A percentile compares a stretch with the other conserved stretches of the same genome.
phyloP scores from a whole-genome alignment of 2,888 invertebrate species.

The Leptinotarsa haldemani region DNA sequence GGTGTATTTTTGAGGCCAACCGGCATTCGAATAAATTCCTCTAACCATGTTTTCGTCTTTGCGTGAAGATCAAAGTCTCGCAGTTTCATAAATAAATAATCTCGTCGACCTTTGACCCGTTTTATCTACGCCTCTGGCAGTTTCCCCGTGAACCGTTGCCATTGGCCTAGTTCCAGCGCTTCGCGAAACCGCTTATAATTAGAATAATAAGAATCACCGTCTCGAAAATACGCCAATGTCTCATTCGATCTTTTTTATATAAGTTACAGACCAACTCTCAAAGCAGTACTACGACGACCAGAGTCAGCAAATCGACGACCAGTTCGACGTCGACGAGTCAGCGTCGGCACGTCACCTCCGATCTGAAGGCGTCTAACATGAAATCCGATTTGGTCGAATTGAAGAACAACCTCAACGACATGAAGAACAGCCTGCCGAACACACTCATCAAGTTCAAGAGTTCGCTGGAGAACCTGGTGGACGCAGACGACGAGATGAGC shows the following conservation, averaged over 20 bases:
- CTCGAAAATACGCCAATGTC: conserved; percentile 54
- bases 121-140: neutral
- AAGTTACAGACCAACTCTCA: conserved; percentile 69
- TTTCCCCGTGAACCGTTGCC: conserved; percentile 11
- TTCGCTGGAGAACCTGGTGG: conserved; percentile 84
- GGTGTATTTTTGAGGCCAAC: neutral
- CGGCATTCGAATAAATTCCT: neutral
- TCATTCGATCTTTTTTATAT: conserved; percentile 46
- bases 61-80: neutral
- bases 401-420: conserved; percentile 87
- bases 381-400: conserved; percentile 84
- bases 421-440: conserved; percentile 78
- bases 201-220: conserved; percentile 48
- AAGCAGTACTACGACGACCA: conserved; percentile 71
- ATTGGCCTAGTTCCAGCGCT: conserved; percentile 46
- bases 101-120: neutral
- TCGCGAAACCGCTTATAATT: conserved; percentile 41
- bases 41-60: neutral
- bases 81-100: neutral
- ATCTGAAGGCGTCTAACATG: conserved; percentile 85
- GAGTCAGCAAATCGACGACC: conserved; percentile 69
- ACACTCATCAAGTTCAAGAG: conserved; percentile 68
- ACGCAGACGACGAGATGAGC: conserved; percentile 66
- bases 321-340: conserved; percentile 62
- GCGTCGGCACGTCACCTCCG: conserved; percentile 66